phyloP scores from a whole-genome alignment of 2,797 vertebrate species.

The Micromesistius poutassou region DNA sequence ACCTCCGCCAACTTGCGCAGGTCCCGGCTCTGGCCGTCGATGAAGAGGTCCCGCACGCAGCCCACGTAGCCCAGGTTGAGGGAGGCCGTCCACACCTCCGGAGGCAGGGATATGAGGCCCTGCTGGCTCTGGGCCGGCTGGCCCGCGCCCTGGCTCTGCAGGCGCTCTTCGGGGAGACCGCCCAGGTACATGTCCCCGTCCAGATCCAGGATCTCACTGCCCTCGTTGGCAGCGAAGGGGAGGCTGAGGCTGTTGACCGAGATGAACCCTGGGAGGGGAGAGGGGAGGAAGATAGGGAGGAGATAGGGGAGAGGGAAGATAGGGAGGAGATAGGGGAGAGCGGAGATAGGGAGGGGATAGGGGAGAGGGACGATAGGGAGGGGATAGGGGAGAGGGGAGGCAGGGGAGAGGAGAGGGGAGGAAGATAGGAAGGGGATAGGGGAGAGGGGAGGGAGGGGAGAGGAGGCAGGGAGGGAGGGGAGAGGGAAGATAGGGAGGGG shows the following conservation, averaged over 20 bases:
- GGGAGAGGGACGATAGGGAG: background rate
- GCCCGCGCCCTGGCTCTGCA: background rate
- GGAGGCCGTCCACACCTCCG: conserved; percentile 87
- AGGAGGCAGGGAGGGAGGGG: too few species aligned
- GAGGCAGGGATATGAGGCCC: conserved; percentile 77
- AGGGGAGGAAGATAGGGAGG: conserved; percentile 26
- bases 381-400: background rate
- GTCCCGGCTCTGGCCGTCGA: conserved; percentile 88
- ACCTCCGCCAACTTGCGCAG: conserved; percentile 82
- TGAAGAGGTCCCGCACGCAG: conserved; percentile 89
- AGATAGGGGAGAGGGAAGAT: background rate
- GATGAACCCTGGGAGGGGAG: conserved; percentile 75
- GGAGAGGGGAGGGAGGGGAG: background rate
- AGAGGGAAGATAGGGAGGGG: background rate
- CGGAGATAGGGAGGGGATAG: background rate
- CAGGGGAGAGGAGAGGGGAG: background rate
- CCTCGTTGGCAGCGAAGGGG: conserved; percentile 86
- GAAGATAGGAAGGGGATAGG: too few species aligned
- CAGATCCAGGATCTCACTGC: conserved; percentile 89
- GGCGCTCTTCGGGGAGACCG: conserved; percentile 82
- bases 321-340: background rate
- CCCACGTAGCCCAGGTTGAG: conserved; percentile 89
- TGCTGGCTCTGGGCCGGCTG: conserved; percentile 9
- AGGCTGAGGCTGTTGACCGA: conserved; percentile 87
- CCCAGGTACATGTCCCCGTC: conserved; percentile 91